Conservation (phyloP, 2,797 vertebrate genomes). For the Martes flavigula region DNA sequence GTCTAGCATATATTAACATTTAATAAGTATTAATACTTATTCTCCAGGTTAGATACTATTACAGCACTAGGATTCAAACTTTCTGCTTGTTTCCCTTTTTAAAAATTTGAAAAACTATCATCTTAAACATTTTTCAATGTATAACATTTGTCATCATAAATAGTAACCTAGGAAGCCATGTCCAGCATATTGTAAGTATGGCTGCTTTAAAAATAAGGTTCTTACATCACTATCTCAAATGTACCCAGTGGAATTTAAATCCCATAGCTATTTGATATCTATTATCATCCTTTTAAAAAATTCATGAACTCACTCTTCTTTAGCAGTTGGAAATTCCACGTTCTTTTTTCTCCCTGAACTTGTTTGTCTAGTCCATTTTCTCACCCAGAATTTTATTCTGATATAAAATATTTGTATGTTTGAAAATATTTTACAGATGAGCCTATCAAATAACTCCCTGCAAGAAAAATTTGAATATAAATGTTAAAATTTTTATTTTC, state of each 20-base stretch:
- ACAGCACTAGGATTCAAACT: not conserved
- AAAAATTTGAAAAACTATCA: constrained; percentile 17
- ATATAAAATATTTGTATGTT: not conserved
- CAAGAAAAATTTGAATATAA: constrained; percentile 1
- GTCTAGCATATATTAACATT: not conserved
- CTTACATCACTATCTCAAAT: constrained; percentile 38
- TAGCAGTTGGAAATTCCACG: constrained; percentile 28
- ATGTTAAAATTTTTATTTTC: not conserved
- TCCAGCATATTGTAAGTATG: not conserved
- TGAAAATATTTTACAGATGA: constrained; percentile 37
- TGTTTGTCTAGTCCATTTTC: not conserved
- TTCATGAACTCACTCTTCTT: constrained; percentile 51
- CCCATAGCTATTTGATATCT: constrained; percentile 57
- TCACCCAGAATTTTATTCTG: not conserved
- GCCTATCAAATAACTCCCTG: constrained; percentile 30
- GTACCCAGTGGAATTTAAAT: constrained; percentile 49
- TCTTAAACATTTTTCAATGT: not conserved
- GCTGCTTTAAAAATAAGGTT: constrained; percentile 29
- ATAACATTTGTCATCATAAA: not conserved
- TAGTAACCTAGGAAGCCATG: not conserved
- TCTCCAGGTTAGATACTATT: not conserved
- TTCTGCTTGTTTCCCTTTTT: not conserved
- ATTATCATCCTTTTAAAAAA: constrained; percentile 57
- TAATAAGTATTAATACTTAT: not conserved
- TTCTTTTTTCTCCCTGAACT: constrained; percentile 41